A percentile compares a stretch with the other conserved stretches of the same genome.
phyloP scores from a whole-genome alignment of 37 sponge, comb jelly and placozoan species.

The Corticium candelabrum region DNA sequence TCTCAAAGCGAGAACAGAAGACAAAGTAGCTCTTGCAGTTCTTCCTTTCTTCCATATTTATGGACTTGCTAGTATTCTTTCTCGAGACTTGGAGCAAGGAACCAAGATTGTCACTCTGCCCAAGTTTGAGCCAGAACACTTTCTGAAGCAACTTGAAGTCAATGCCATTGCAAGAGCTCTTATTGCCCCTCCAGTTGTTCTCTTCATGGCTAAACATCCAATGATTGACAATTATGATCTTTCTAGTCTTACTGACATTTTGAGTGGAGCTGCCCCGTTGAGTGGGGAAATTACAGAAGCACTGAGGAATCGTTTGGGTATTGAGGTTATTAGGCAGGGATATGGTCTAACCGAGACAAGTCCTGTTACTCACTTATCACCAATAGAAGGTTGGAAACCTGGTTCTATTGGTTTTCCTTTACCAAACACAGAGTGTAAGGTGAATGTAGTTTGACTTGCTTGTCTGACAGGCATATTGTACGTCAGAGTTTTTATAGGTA shows the following conservation, averaged over 20 bases:
- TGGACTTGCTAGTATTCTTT: slow-evolving; percentile 43
- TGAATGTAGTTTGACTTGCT: too few species aligned
- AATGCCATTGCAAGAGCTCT: slow-evolving; percentile 26
- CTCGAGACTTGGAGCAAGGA: slow-evolving; percentile 35
- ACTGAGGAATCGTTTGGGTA: too few species aligned
- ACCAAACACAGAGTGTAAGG: slow-evolving; percentile 30
- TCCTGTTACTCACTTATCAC: slow-evolving; percentile 45
- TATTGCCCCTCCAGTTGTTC: slow-evolving; percentile 65
- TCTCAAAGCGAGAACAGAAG: background rate
- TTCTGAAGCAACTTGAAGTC: slow-evolving; percentile 40
- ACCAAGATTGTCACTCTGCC: slow-evolving; percentile 37
- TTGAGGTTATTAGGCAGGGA: too few species aligned
- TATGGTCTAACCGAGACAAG: slow-evolving; percentile 80
- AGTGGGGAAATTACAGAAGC: slow-evolving; percentile 57
- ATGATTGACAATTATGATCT: slow-evolving; percentile 67
- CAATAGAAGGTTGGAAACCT: slow-evolving; percentile 18
- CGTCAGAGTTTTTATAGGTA: too few species aligned
- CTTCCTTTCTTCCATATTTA: slow-evolving; percentile 79
- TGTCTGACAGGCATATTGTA: too few species aligned
- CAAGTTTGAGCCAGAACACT: slow-evolving; percentile 58
- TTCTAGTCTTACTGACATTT: slow-evolving; percentile 31
- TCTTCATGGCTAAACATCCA: slow-evolving; percentile 79
- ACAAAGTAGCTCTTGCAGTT: slow-evolving; percentile 16
- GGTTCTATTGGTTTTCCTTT: slow-evolving; percentile 50
- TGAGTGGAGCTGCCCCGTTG: slow-evolving; percentile 76